Evolutionary conservation across 1,140 invertebrate species (phyloP).

Genomic region (Meloidogyne hapla): DNA sequence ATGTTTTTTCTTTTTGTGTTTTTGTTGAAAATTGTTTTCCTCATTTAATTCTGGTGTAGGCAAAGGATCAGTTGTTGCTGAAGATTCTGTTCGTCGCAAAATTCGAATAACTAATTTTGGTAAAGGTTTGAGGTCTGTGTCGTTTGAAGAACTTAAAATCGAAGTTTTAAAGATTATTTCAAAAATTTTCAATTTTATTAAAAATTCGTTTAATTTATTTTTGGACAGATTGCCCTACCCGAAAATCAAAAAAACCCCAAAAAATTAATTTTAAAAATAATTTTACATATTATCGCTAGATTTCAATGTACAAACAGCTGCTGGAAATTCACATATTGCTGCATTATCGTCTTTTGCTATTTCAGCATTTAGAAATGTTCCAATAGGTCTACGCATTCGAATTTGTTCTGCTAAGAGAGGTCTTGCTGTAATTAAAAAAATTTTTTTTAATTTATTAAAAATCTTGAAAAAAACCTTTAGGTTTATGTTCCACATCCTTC

Average conservation of each 20-base stretch:
- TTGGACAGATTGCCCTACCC: too few relatives aligned
- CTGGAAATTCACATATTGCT: constrained; percentile 18
- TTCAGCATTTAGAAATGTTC: constrained; percentile 18
- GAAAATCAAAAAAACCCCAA: background rate
- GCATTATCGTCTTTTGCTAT: constrained; percentile 19
- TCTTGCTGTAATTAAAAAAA: background rate
- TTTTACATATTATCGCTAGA: background rate
- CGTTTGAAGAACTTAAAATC: background rate
- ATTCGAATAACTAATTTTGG: constrained; percentile 36
- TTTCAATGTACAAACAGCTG: constrained; percentile 21
- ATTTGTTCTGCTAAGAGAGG: constrained; percentile 1
- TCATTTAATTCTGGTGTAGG: background rate
- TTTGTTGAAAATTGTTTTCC: background rate
- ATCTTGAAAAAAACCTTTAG: constrained; percentile 6
- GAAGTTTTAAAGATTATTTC: too few relatives aligned
- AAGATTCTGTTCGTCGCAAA: constrained; percentile 15
- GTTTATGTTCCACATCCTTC: background rate
- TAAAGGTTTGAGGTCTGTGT: background rate
- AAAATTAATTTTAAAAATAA: background rate
- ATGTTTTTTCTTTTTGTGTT: constrained; percentile 30
- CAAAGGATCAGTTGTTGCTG: background rate
- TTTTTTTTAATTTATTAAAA: background rate
- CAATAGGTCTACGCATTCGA: constrained; percentile 4
- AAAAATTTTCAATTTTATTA: background rate
- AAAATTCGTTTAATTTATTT: background rate